A percentile compares a stretch with the other conserved stretches of the same genome.
These are phyloP conservation scores for Heliconius nattereri DNA, from an alignment of 1,140 invertebrate genomes.

Conservation along the genomic window DNA sequence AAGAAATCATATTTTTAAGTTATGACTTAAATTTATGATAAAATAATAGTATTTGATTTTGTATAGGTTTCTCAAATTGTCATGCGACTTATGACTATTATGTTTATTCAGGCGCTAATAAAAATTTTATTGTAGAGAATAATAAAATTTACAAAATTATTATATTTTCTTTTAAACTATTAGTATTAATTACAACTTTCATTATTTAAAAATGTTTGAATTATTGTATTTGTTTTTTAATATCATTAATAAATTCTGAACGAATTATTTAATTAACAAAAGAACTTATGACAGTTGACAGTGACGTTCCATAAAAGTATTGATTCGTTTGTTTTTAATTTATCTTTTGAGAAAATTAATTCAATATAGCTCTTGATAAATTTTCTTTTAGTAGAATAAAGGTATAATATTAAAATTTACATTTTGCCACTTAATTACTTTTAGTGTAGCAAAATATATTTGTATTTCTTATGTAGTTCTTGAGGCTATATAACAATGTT, in stretches of 20 bases:
- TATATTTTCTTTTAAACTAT: too few relatives aligned
- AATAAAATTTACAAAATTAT: too few relatives aligned
- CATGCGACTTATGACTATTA: not conserved
- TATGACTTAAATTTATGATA: too few relatives aligned
- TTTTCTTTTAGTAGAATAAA: not conserved
- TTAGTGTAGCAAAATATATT: not conserved
- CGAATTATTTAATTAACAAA: not conserved
- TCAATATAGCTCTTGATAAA: not conserved
- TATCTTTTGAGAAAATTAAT: not conserved
- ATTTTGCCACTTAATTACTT: not conserved
- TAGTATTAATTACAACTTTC: not conserved
- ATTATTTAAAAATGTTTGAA: not conserved
- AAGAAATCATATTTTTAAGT: too few relatives aligned
- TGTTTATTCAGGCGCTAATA: not conserved
- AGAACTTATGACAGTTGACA: not conserved
- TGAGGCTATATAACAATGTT: not conserved
- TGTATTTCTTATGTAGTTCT: not conserved
- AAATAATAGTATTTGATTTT: too few relatives aligned
- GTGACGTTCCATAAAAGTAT: not conserved
- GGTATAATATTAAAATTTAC: not conserved
- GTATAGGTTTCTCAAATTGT: not conserved
- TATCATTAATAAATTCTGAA: not conserved
- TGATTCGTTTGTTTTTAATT: constrained; percentile 11
- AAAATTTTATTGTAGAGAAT: not conserved
- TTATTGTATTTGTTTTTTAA: not conserved